These are phyloP conservation scores for Laothoe populi DNA, from an alignment of 2,888 invertebrate species.

Conservation along the genomic window DNA sequence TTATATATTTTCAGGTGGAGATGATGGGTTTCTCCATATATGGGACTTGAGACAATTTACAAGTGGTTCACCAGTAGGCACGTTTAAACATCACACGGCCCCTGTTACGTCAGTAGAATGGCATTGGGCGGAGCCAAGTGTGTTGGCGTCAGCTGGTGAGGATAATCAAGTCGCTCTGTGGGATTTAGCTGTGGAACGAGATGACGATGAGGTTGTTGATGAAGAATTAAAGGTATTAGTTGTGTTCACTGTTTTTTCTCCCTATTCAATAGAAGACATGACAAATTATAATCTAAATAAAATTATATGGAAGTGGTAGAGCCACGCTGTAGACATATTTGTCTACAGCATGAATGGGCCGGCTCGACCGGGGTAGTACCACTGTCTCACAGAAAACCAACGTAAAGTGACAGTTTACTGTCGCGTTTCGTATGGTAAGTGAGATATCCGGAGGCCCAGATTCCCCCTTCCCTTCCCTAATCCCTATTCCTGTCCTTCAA, in stretches of 20 bases:
- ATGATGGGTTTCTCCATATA: conserved; percentile 96
- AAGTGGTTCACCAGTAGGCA: conserved; percentile 92
- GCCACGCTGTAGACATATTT: too few relatives aligned
- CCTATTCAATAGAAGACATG: neutral
- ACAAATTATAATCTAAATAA: conserved; percentile 11
- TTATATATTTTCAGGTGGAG: conserved; percentile 89
- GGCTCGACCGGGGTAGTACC: too few relatives aligned
- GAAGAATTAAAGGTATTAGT: conserved; percentile 77
- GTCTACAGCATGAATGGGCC: too few relatives aligned
- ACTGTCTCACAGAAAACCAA: too few relatives aligned
- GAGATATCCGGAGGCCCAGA: too few relatives aligned
- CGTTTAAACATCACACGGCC: conserved; percentile 97
- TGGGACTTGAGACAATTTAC: conserved; percentile 97
- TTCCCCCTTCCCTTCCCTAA: too few relatives aligned
- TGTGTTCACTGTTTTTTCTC: neutral
- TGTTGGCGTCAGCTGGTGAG: conserved; percentile 96
- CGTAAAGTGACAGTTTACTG: too few relatives aligned
- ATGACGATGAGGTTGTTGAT: conserved; percentile 85
- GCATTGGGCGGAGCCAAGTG: conserved; percentile 96
- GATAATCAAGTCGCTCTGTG: conserved; percentile 98
- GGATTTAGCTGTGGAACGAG: conserved; percentile 97
- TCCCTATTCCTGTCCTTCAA: too few relatives aligned
- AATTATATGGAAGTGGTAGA: too few relatives aligned
- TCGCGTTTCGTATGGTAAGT: too few relatives aligned
- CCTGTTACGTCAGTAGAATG: conserved; percentile 98